Percentiles rank a stretch among this genome's conserved stretches.
Conservation (phyloP, 2,888 invertebrate genomes). For the Diadromus collaris region DNA sequence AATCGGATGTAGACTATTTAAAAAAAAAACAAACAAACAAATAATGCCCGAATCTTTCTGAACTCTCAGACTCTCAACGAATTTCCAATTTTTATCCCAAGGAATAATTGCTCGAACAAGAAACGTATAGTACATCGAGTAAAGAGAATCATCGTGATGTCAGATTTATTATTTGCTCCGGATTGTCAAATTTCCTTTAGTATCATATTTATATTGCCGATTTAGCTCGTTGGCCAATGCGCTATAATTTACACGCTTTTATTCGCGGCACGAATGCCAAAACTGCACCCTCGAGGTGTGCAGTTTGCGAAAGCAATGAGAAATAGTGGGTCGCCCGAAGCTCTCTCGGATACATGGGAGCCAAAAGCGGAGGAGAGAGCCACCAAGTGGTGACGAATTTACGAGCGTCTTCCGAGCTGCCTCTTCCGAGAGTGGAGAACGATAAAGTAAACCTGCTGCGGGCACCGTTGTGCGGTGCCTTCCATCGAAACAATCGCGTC, state of each 20-base stretch:
- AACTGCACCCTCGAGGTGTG: slow-evolving; percentile 38
- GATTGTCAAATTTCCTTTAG: neutral
- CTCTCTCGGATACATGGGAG: slow-evolving; percentile 65
- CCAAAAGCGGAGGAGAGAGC: slow-evolving; percentile 55
- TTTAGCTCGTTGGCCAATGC: slow-evolving; percentile 19
- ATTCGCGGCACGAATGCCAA: slow-evolving; percentile 41
- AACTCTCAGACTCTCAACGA: neutral
- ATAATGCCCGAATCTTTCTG: neutral
- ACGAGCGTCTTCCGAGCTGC: slow-evolving; percentile 73
- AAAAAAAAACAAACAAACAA: neutral
- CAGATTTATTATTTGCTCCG: neutral
- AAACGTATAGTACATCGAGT: neutral
- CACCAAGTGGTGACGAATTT: slow-evolving; percentile 74
- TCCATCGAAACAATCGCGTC: slow-evolving; percentile 42
- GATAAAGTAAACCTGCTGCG: slow-evolving; percentile 51
- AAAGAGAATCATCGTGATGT: neutral
- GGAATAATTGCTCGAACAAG: neutral
- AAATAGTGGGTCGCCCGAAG: slow-evolving; percentile 69
- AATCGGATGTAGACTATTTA: neutral
- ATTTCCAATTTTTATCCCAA: neutral
- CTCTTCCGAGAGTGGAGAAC: slow-evolving; percentile 64
- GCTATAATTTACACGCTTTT: slow-evolving; percentile 51
- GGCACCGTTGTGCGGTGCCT: slow-evolving; percentile 4
- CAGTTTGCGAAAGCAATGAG: slow-evolving; percentile 61
- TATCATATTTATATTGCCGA: slow-evolving; percentile 5